Evolutionary conservation across 1,140 invertebrate species (phyloP).

Genomic region (Campodea augens): DNA sequence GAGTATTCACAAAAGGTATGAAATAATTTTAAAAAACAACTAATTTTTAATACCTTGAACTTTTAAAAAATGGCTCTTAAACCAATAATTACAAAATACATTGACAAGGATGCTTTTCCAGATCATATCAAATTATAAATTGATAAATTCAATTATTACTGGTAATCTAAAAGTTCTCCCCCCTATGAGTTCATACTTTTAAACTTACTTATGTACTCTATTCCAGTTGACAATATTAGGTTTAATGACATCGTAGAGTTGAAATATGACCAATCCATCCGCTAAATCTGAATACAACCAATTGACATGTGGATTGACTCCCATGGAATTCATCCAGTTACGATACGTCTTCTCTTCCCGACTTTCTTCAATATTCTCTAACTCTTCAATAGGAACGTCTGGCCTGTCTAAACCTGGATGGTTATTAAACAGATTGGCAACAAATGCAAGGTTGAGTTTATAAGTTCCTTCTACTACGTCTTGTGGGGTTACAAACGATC

Average conservation of each 20-base stretch:
- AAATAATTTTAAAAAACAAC: too few relatives aligned
- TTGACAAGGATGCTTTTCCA: background rate
- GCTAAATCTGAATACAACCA: conserved; percentile 92
- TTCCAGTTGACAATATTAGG: conserved; percentile 93
- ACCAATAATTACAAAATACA: too few relatives aligned
- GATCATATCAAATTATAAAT: background rate
- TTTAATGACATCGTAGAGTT: conserved; percentile 93
- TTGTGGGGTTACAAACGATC: conserved; percentile 80
- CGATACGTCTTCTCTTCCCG: conserved; percentile 91
- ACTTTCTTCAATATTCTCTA: conserved; percentile 76
- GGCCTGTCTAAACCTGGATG: conserved; percentile 74
- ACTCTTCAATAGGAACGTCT: conserved; percentile 41
- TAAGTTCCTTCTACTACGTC: conserved; percentile 94
- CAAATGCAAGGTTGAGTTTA: conserved; percentile 96
- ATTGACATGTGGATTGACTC: conserved; percentile 86
- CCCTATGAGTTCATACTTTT: background rate
- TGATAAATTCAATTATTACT: conserved; percentile 3
- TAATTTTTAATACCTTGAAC: too few relatives aligned
- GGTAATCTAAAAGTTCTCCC: background rate
- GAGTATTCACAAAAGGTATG: too few relatives aligned
- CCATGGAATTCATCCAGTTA: conserved; percentile 99
- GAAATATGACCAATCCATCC: conserved; percentile 94
- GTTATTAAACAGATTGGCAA: conserved; percentile 98
- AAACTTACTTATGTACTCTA: conserved; percentile 46
- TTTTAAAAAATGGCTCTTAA: too few relatives aligned